These are phyloP conservation scores for Bombus balteatus DNA, from an alignment of 1,140 invertebrate species.

Conservation along the genomic window DNA sequence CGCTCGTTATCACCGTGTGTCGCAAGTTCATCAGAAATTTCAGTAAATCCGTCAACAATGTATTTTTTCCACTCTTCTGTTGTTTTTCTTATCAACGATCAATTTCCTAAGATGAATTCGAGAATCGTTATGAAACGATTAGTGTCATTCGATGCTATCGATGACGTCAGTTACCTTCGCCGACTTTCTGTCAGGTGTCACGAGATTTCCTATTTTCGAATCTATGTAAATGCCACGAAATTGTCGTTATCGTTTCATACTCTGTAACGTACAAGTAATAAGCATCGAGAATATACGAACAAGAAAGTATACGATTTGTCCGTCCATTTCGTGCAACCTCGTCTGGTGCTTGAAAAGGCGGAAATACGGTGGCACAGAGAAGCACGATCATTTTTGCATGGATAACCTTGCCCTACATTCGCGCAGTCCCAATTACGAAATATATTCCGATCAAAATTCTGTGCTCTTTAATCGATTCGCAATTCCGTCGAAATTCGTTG, in stretches of 20 bases:
- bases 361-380: not conserved
- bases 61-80: not conserved
- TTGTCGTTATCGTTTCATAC: no score
- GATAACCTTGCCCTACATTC: constrained; percentile 68
- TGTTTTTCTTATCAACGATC: no score
- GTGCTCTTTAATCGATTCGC: not conserved
- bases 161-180: no score
- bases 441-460: constrained; percentile 19
- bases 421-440: constrained; percentile 27
- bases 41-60: not conserved
- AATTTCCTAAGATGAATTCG: not conserved
- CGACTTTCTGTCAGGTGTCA: not conserved
- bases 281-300: no score
- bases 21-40: not conserved
- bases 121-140: not conserved
- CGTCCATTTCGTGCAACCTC: not conserved
- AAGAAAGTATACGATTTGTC: no score
- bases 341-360: not conserved
- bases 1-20: not conserved
- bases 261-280: no score
- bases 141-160: not conserved
- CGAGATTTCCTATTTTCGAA: not conserved
- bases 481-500: constrained; percentile 4
- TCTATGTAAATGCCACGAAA: no score
- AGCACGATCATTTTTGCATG: constrained; percentile 56